Evolutionary conservation across 2,797 vertebrate species (phyloP).

Genomic region (Netta rufina): DNA sequence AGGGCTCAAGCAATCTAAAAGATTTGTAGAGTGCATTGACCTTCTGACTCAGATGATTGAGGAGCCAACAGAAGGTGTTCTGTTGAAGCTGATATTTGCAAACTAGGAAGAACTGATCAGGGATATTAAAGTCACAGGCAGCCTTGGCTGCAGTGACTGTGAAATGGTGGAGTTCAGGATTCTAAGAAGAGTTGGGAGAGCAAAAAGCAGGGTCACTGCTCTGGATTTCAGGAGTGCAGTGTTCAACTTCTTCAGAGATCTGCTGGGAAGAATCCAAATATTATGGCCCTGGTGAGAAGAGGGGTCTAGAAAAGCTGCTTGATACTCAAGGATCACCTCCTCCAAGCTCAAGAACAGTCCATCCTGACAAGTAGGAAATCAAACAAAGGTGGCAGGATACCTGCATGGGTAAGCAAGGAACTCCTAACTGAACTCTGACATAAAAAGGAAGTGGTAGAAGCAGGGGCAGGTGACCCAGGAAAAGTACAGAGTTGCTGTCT

Average conservation of each 20-base stretch:
- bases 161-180: neutral
- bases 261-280: neutral
- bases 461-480: neutral
- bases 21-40: neutral
- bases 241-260: neutral
- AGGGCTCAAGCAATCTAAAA: neutral
- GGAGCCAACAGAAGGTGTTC: neutral
- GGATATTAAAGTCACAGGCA: neutral
- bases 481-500: neutral
- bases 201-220: neutral
- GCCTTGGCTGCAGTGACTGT: neutral
- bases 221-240: neutral
- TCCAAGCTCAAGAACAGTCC: neutral
- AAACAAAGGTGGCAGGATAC: neutral
- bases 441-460: neutral
- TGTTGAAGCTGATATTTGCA: neutral
- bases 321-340: neutral
- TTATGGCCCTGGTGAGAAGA: neutral
- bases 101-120: neutral
- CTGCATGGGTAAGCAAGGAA: neutral
- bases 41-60: neutral
- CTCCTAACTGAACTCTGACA: neutral
- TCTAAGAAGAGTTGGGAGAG: neutral
- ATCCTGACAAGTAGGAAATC: neutral
- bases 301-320: neutral